A percentile compares a stretch with the other conserved stretches of the same genome.
These are phyloP conservation scores for Sphecodes monilicornis DNA, from an alignment of 2,888 invertebrate species.

Conservation along the genomic window DNA sequence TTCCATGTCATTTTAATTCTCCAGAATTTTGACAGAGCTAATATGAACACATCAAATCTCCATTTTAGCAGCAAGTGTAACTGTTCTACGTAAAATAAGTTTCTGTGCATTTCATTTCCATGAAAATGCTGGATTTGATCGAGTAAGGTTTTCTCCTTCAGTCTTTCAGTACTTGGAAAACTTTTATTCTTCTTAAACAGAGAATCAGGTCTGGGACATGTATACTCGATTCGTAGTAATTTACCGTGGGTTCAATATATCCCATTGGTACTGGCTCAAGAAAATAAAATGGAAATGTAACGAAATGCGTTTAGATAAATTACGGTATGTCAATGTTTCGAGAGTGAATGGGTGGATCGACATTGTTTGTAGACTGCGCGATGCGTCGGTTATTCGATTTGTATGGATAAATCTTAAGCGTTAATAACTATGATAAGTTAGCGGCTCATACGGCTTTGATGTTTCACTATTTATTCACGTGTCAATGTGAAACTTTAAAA, in stretches of 20 bases:
- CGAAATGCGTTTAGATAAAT: slow-evolving; percentile 20
- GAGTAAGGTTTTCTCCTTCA: background rate
- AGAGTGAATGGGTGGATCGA: slow-evolving; percentile 35
- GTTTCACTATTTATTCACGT: slow-evolving; percentile 17
- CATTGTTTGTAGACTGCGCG: slow-evolving; percentile 40
- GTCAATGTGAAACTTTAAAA: background rate
- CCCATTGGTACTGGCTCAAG: slow-evolving; percentile 54
- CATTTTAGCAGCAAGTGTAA: background rate
- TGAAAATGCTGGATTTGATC: background rate
- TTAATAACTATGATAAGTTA: slow-evolving; percentile 30
- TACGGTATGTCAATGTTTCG: slow-evolving; percentile 28
- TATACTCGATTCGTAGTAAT: slow-evolving; percentile 36
- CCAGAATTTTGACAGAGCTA: background rate
- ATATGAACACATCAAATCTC: too few species aligned
- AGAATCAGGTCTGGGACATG: slow-evolving; percentile 3
- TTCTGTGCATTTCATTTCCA: background rate
- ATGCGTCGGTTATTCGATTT: slow-evolving; percentile 32
- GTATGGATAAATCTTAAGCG: slow-evolving; percentile 33
- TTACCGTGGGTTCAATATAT: slow-evolving; percentile 27
- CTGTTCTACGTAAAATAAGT: background rate
- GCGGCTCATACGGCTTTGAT: slow-evolving; percentile 17
- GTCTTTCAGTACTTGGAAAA: background rate
- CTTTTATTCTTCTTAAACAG: background rate
- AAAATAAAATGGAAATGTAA: slow-evolving; percentile 12
- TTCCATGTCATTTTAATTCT: too few species aligned